Conservation (phyloP, 1,140 invertebrate species). For the Andricus grossulariae region DNA sequence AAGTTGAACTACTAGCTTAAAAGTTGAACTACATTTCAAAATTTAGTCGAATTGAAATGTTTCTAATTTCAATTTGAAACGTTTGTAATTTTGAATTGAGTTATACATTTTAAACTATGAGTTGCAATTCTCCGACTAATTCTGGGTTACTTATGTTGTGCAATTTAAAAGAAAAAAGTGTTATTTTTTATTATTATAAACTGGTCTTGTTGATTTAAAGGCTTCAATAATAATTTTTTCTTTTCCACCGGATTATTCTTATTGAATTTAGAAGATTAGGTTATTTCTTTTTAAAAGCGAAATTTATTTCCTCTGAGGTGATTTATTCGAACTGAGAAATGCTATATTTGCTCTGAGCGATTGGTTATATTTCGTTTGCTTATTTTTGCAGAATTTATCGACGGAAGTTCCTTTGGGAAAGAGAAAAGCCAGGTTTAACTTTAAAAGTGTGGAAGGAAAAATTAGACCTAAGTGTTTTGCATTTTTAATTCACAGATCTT, state of each 20-base stretch:
- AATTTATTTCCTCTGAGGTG: slow-evolving; percentile 25
- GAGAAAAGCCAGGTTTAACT: slow-evolving; percentile 28
- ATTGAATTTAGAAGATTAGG: slow-evolving; percentile 11
- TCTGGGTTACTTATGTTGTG: too few species aligned
- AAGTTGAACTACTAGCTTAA: too few species aligned
- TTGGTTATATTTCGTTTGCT: slow-evolving; percentile 31
- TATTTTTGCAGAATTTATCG: slow-evolving; percentile 28
- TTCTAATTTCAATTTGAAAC: too few species aligned
- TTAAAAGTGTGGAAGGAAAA: slow-evolving; percentile 11
- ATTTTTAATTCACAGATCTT: not conserved
- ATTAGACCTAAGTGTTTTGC: slow-evolving; percentile 16
- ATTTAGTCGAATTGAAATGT: too few species aligned
- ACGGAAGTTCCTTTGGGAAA: slow-evolving; percentile 20
- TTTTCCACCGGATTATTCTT: not conserved
- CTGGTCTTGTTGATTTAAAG: not conserved
- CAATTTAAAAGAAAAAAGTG: too few species aligned
- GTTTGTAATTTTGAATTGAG: too few species aligned
- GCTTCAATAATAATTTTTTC: not conserved
- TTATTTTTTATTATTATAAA: too few species aligned
- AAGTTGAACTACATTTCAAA: too few species aligned
- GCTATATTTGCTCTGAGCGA: slow-evolving; percentile 29
- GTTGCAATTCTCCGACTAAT: too few species aligned
- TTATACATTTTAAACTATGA: too few species aligned
- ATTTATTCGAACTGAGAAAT: slow-evolving; percentile 24
- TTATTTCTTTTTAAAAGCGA: slow-evolving; percentile 25